These are phyloP conservation scores for Cygnus buccinator DNA, from an alignment of 2,113 vertebrate genomes.

Conservation along the genomic window DNA sequence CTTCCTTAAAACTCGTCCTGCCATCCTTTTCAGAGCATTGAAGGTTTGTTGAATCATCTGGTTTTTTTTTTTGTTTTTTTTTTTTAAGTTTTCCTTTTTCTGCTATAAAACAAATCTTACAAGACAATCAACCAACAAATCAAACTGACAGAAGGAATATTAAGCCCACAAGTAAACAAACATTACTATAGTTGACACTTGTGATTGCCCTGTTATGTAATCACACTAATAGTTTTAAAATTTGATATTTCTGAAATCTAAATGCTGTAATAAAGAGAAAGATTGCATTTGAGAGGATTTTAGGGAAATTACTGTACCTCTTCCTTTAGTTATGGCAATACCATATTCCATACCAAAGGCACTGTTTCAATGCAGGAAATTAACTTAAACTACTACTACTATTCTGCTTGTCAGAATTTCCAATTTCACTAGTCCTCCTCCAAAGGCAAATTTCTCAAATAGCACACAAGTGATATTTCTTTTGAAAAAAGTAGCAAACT, in stretches of 20 bases:
- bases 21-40: not conserved
- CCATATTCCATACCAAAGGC: not conserved
- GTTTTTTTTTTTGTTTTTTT: not conserved
- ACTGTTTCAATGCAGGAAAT: not conserved
- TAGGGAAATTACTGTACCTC: not conserved
- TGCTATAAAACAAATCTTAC: not conserved
- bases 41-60: not conserved
- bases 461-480: too few species aligned
- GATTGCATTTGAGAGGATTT: not conserved
- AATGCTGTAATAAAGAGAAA: not conserved
- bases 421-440: too few species aligned
- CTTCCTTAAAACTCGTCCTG: not conserved
- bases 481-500: too few species aligned
- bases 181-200: not conserved
- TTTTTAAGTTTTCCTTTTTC: not conserved
- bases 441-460: too few species aligned
- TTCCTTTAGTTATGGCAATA: not conserved
- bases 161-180: not conserved
- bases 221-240: not conserved
- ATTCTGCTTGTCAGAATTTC: too few species aligned
- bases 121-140: not conserved
- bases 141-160: not conserved
- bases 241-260: not conserved
- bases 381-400: not conserved
- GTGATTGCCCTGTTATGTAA: not conserved